Percentiles rank a stretch among this genome's conserved stretches.
Evolutionary conservation across 2,113 vertebrate species (phyloP).

Genomic region (Phalacrocorax carbo): DNA sequence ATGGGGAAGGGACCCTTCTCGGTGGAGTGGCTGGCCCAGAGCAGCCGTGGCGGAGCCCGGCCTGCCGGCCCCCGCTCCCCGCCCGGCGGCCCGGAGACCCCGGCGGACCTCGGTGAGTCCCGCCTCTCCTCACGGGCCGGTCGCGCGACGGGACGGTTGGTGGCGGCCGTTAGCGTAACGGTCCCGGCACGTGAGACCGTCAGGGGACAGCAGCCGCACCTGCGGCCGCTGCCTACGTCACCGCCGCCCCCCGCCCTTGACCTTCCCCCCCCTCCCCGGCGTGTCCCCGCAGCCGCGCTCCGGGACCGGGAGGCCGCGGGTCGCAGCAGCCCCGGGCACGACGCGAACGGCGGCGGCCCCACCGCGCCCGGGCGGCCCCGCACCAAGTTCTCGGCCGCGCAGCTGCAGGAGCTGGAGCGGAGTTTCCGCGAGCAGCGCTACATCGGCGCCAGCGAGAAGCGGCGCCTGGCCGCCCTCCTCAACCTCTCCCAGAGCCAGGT

Average conservation of each 20-base stretch:
- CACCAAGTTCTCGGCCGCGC: slow-evolving; percentile 80
- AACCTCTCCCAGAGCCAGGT: slow-evolving; percentile 84
- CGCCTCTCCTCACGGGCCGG: too few species aligned
- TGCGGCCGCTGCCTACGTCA: too few species aligned
- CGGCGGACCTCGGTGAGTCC: too few species aligned
- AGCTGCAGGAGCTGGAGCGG: slow-evolving; percentile 82
- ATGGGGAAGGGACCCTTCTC: slow-evolving; percentile 71
- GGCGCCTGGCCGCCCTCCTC: slow-evolving; percentile 75
- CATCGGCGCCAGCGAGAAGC: slow-evolving; percentile 76
- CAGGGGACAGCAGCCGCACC: too few species aligned
- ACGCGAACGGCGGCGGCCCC: background rate
- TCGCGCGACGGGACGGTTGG: too few species aligned
- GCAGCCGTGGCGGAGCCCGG: slow-evolving; percentile 41
- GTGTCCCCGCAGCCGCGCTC: background rate
- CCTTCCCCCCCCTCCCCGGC: background rate
- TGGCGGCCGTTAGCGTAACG: too few species aligned
- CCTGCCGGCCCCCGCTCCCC: fast-evolving
- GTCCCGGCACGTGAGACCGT: too few species aligned
- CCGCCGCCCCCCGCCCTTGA: too few species aligned
- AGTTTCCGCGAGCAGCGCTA: slow-evolving; percentile 84
- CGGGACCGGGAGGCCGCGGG: background rate
- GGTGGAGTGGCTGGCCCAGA: slow-evolving; percentile 84
- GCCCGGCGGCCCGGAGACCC: too few species aligned
- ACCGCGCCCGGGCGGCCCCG: slow-evolving; percentile 60
- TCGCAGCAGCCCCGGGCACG: slow-evolving; percentile 47